Base-by-base conservation (phyloP, 2,888 invertebrate genomes). In the Zaprionus bogoriensis region DNA sequence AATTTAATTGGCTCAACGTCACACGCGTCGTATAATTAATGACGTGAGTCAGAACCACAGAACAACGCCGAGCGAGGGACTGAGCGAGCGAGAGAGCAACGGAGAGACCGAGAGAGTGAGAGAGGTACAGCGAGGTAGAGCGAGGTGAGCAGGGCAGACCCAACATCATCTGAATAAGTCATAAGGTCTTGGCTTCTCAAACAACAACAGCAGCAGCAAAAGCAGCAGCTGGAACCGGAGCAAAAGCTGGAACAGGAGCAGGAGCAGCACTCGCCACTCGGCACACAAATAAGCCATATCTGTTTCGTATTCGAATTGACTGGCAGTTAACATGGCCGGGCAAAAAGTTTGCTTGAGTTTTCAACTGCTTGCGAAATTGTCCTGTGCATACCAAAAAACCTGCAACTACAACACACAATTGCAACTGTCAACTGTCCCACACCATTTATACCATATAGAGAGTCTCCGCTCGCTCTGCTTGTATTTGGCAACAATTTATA, bases 401-500 rank as follows among this genome's bases (percentile, higher is more conserved):
- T 14, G 42, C 68, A 59, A 53, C 47, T 60, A 36, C 17, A 48
- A 42, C 22, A 66, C 38, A 59, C 62, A 69, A 79, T 76, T 76
- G 75, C 61, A 73, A 76, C 77, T 79, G 79, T 79, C 77, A 77
- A 68, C 65, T 67, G 60, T 39, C 44, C 55, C 14, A 30, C 17
- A 44, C 20, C 17, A 38, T 38, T 58, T 22, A 39, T 17, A 42
- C 14, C 7, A 30, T 1, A 17, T n/a, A 57, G 28, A 14, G 12
- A 42, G 22, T 64, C 44, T 17, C 1, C 1, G 20, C 19, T 52
- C 50, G 27, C 27, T 50, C 36, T 47, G 44, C 48, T 58, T 57
- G 75, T 65, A 84, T 80, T 84, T 77, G 79, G 75, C 74, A 84
- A 87, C 85, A 80, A 80, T 87, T 80, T 80, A 87, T 77, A 80